Evolutionary conservation across 1,140 invertebrate genomes (phyloP).

Genomic region (Pseudoatta argentina): DNA sequence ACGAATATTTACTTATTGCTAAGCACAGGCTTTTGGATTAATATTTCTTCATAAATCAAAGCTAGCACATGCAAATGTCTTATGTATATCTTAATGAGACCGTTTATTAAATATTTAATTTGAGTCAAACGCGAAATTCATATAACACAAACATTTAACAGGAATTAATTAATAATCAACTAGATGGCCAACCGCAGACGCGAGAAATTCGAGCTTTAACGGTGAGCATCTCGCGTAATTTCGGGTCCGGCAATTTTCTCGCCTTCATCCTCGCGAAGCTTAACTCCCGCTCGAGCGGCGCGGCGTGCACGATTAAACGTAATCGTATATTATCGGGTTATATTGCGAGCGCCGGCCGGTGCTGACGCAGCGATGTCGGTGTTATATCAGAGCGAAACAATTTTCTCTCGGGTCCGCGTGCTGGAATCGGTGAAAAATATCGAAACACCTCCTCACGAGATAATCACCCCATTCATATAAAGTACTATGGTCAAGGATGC

Average conservation of each 20-base stretch:
- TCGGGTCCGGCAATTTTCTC: conserved; percentile 50
- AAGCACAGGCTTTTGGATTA: background rate
- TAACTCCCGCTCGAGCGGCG: conserved; percentile 44
- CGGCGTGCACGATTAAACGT: conserved; percentile 54
- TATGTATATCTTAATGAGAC: background rate
- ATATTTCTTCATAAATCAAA: background rate
- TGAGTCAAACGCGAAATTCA: background rate
- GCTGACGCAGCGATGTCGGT: conserved; percentile 46
- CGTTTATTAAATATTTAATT: background rate
- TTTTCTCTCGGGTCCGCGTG: conserved; percentile 27
- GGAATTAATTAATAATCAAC: conserved; percentile 31
- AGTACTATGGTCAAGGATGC: background rate
- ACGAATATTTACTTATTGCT: background rate
- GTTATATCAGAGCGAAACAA: conserved; percentile 54
- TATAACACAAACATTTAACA: background rate
- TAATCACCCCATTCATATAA: conserved; percentile 29
- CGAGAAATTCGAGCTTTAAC: conserved; percentile 17
- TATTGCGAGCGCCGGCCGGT: conserved; percentile 49
- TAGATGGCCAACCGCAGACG: conserved; percentile 16
- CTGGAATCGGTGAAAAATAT: conserved; percentile 43
- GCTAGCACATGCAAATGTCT: background rate
- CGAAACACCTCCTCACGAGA: conserved; percentile 12
- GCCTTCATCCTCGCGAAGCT: conserved; percentile 51
- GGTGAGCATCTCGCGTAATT: conserved; percentile 33
- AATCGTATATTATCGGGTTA: conserved; percentile 60